Percentiles rank a stretch among this genome's conserved stretches.
phyloP scores from a whole-genome alignment of 1,140 invertebrate genomes.

The Mesaphorura yosii region DNA sequence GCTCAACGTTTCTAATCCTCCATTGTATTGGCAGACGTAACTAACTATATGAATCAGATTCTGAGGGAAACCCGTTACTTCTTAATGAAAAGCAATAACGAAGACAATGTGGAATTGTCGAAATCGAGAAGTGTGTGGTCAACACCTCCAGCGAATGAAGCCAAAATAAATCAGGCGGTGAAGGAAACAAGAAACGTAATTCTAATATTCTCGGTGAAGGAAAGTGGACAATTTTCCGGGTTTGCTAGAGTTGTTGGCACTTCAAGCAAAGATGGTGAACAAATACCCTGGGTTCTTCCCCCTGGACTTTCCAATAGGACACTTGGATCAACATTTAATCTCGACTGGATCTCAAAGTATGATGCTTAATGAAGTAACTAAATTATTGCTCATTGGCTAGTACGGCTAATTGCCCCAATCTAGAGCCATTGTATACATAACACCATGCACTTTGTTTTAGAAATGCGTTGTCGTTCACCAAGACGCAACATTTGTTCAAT shows the following conservation, averaged over 20 bases:
- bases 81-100: conserved; percentile 95
- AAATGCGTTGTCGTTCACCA: conserved; percentile 83
- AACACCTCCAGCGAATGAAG: conserved; percentile 91
- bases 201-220: conserved; percentile 92
- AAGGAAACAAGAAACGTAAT: conserved; percentile 85
- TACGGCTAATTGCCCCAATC: too few species aligned
- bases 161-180: conserved; percentile 87
- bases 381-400: too few species aligned
- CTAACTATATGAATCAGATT: conserved; percentile 83
- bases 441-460: conserved; percentile 42
- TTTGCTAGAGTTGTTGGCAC: conserved; percentile 80
- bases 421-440: too few species aligned
- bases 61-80: conserved; percentile 92
- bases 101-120: conserved; percentile 86
- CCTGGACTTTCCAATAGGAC: conserved; percentile 83
- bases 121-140: conserved; percentile 96
- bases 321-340: conserved; percentile 85
- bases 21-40: conserved; percentile 32
- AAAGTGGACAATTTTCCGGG: conserved; percentile 82
- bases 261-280: conserved; percentile 73
- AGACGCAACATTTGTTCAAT: conserved; percentile 87
- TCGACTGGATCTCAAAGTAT: conserved; percentile 84
- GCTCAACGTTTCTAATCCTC: not conserved
- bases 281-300: conserved; percentile 91
- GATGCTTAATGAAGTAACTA: not conserved